A percentile compares a stretch with the other conserved stretches of the same genome.
These are phyloP conservation scores for Eolophus roseicapilla DNA, from an alignment of 2,113 vertebrate genomes.

Conservation along the genomic window DNA sequence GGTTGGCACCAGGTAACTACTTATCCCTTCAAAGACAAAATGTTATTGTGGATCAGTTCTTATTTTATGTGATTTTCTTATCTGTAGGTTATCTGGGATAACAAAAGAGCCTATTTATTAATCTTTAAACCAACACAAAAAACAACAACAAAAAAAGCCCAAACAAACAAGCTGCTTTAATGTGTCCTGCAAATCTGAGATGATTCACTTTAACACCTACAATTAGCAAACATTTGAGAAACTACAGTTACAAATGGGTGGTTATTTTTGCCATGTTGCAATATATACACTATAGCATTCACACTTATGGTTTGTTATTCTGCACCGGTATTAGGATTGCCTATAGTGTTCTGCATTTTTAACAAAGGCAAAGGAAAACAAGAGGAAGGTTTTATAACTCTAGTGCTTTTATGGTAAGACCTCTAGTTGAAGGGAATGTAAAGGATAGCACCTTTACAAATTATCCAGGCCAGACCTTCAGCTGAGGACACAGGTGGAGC, in stretches of 20 bases:
- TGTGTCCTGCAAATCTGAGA: not conserved
- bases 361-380: not conserved
- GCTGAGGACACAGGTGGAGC: constrained; percentile 10
- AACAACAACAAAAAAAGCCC: rapidly evolving
- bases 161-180: not conserved
- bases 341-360: not conserved
- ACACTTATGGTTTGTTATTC: rapidly evolving
- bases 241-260: not conserved
- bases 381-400: not conserved
- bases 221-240: not conserved
- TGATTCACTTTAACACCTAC: not conserved
- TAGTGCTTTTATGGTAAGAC: not conserved
- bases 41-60: not conserved
- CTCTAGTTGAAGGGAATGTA: not conserved
- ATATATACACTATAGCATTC: not conserved
- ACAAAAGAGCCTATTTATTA: not conserved
- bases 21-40: not conserved
- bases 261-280: not conserved
- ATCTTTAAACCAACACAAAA: not conserved
- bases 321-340: not conserved
- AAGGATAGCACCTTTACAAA: constrained; percentile 9
- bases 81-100: not conserved
- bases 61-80: not conserved
- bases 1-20: not conserved
- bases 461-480: constrained; percentile 23